These are phyloP conservation scores for Microctenopoma stevenorrisi DNA, from an alignment of 2,797 vertebrate species.

Conservation along the genomic window DNA sequence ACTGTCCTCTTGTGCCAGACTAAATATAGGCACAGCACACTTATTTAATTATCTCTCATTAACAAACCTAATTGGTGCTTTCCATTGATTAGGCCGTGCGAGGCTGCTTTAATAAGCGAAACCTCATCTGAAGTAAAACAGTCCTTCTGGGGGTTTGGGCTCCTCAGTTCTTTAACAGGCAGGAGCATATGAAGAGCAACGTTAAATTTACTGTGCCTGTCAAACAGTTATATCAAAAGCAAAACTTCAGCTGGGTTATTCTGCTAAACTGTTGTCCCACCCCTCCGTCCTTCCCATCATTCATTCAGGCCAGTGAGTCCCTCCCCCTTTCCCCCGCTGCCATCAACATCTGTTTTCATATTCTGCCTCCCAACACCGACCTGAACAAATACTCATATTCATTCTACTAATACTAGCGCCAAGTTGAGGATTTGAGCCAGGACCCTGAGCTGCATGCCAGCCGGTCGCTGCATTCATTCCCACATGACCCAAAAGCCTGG, in stretches of 20 bases:
- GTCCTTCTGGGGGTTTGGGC: conserved; percentile 47
- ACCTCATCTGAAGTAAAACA: conserved; percentile 64
- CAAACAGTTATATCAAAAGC: conserved; percentile 36
- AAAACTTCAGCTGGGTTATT: conserved; percentile 49
- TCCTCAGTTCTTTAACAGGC: conserved; percentile 26
- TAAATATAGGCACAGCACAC: conserved; percentile 79
- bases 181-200: conserved; percentile 6
- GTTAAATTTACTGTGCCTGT: conserved; percentile 7
- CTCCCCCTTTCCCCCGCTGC: conserved; percentile 73
- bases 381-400: conserved; percentile 81
- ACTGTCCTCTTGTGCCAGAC: conserved; percentile 73
- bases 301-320: conserved; percentile 69
- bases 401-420: conserved; percentile 78
- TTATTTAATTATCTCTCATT: conserved; percentile 82
- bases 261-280: conserved; percentile 34
- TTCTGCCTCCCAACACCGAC: conserved; percentile 81
- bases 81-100: conserved; percentile 72
- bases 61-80: conserved; percentile 79
- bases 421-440: conserved; percentile 80
- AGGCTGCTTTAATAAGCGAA: conserved; percentile 69
- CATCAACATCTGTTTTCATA: conserved; percentile 83
- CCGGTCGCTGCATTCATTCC: conserved; percentile 76
- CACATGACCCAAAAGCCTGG: conserved; percentile 77
- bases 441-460: conserved; percentile 75
- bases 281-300: conserved; percentile 41